phyloP scores from a whole-genome alignment of 2,797 vertebrate genomes.

The Vultur gryphus region DNA sequence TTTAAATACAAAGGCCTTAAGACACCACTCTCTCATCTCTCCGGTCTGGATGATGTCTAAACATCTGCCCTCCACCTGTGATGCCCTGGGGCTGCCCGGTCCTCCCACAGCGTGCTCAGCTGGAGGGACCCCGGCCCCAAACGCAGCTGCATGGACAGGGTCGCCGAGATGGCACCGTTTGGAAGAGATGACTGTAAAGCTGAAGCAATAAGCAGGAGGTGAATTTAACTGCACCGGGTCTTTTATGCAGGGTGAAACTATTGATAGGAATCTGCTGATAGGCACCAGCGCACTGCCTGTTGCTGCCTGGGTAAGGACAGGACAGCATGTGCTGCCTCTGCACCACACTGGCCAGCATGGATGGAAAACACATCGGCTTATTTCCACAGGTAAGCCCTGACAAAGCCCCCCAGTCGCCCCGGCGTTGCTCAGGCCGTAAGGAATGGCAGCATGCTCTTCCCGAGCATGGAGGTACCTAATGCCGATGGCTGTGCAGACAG shows the following conservation, averaged over 20 bases:
- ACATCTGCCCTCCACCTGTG: neutral
- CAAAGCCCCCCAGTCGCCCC: neutral
- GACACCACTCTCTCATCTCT: neutral
- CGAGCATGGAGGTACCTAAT: neutral
- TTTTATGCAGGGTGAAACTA: neutral
- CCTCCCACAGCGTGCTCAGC: neutral
- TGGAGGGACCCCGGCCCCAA: neutral
- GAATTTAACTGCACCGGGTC: neutral
- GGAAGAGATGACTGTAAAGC: neutral
- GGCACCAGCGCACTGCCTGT: neutral
- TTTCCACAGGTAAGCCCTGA: neutral
- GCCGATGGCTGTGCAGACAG: fast-evolving
- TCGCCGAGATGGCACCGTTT: fast-evolving
- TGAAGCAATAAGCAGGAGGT: neutral
- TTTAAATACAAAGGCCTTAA: neutral
- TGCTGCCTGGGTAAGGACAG: neutral
- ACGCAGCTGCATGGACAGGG: neutral
- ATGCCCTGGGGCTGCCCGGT: neutral
- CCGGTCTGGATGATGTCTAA: neutral
- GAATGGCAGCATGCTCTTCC: neutral
- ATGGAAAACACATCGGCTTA: neutral
- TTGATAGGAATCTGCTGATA: neutral
- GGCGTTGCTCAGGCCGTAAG: neutral
- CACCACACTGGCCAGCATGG: neutral
- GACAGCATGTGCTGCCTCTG: neutral